Percentiles rank a stretch among this genome's conserved stretches.
These are phyloP conservation scores for Heliconius melpomene DNA, from an alignment of 1,140 invertebrate genomes.

Conservation along the genomic window DNA sequence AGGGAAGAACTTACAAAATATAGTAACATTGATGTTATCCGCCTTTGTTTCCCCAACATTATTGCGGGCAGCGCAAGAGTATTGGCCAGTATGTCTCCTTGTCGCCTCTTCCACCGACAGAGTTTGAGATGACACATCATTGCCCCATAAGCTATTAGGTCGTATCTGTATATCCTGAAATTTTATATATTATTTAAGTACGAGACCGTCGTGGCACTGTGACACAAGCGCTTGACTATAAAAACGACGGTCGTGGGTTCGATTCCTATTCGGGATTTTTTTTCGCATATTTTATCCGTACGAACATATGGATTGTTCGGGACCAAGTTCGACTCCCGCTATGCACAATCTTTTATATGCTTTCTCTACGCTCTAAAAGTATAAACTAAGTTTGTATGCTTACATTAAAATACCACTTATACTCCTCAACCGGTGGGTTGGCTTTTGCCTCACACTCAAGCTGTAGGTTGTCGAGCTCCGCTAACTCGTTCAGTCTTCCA, in stretches of 20 bases:
- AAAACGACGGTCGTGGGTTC: too few species aligned
- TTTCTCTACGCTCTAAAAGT: too few species aligned
- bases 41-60: slow-evolving; percentile 72
- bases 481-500: slow-evolving; percentile 59
- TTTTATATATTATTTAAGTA: background rate
- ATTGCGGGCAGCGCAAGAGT: slow-evolving; percentile 81
- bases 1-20: slow-evolving; percentile 58
- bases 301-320: too few species aligned
- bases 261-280: too few species aligned
- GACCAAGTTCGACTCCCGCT: too few species aligned
- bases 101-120: slow-evolving; percentile 70
- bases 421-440: slow-evolving; percentile 87
- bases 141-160: slow-evolving; percentile 60
- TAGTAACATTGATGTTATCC: slow-evolving; percentile 58
- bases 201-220: too few species aligned
- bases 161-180: slow-evolving; percentile 67
- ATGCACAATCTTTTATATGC: too few species aligned
- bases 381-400: slow-evolving; percentile 54
- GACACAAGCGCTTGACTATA: too few species aligned
- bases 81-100: slow-evolving; percentile 75
- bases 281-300: too few species aligned
- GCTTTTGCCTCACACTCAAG: slow-evolving; percentile 90
- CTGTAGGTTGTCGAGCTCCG: slow-evolving; percentile 81
- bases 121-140: slow-evolving; percentile 42
- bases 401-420: slow-evolving; percentile 90